These are phyloP conservation scores for Eunapius fragilis DNA, from an alignment of 37 sponge, comb jelly and placozoan genomes.

Conservation along the genomic window DNA sequence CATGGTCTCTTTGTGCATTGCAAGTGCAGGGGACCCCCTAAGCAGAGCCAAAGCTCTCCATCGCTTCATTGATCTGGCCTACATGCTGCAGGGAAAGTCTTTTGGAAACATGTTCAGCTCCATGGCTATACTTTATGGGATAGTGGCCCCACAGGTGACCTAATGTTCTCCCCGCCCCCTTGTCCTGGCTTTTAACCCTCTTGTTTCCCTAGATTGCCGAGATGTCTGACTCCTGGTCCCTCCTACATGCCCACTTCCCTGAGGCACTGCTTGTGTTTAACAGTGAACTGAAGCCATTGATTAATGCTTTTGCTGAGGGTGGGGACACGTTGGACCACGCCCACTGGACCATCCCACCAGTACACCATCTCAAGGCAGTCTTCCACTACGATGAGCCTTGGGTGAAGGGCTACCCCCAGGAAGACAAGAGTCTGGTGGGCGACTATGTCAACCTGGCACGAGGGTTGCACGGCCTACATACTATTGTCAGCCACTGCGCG, in stretches of 20 bases:
- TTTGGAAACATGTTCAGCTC: conserved; percentile 72
- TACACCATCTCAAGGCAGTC: conserved; percentile 65
- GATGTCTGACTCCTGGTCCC: conserved; percentile 56
- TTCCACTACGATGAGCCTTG: conserved; percentile 35
- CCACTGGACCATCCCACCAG: conserved; percentile 62
- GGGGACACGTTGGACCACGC: conserved; percentile 27
- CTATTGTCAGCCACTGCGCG: conserved; percentile 39
- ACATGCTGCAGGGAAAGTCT: conserved; percentile 53
- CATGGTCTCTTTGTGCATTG: conserved; percentile 43
- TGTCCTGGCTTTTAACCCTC: not conserved
- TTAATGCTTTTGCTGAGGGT: conserved; percentile 48
- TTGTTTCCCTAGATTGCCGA: conserved; percentile 35
- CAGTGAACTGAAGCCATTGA: conserved; percentile 41
- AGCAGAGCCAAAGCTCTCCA: conserved; percentile 49
- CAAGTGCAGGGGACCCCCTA: conserved; percentile 35
- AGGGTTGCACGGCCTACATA: conserved; percentile 34
- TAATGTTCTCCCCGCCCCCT: not conserved
- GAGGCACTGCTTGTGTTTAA: conserved; percentile 16
- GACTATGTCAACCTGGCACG: conserved; percentile 26
- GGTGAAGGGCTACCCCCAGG: conserved; percentile 8
- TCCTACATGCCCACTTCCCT: conserved; percentile 35
- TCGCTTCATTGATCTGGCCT: conserved; percentile 68
- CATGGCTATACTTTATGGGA: conserved; percentile 72
- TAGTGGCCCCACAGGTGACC: conserved; percentile 56
- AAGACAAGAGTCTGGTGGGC: conserved; percentile 28